Conservation (phyloP, 53 echinoderm and acorn worm genomes). For the Temnopleurus reevesii region DNA sequence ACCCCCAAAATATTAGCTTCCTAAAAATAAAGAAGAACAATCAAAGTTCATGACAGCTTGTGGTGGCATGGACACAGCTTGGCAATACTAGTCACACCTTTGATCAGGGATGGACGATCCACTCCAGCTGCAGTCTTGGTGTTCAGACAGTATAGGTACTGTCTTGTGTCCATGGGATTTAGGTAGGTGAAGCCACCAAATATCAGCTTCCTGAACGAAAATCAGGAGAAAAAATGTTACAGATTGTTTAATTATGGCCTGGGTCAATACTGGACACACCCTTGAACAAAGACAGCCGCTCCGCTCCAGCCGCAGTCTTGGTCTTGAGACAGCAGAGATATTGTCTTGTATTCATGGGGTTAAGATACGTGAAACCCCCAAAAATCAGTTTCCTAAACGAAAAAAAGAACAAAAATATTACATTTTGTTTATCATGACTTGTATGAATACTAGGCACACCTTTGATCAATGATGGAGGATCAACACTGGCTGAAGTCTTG, state of each 20-base stretch:
- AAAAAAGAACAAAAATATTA: background rate
- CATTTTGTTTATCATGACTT: background rate
- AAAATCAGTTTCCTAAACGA: slow-evolving; percentile 72
- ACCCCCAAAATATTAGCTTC: too few species aligned
- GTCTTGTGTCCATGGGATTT: slow-evolving; percentile 88
- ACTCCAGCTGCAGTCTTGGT: slow-evolving; percentile 49
- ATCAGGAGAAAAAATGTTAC: background rate
- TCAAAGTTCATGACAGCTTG: too few species aligned
- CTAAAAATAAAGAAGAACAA: too few species aligned
- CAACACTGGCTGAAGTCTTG: too few species aligned
- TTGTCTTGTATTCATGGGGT: slow-evolving; percentile 88
- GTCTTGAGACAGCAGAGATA: slow-evolving; percentile 85
- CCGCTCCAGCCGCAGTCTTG: background rate
- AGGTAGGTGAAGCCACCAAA: slow-evolving; percentile 87
- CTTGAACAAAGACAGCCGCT: background rate
- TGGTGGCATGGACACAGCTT: slow-evolving; percentile 80
- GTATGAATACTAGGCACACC: slow-evolving; percentile 94
- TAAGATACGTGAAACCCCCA: slow-evolving; percentile 83
- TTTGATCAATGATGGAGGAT: slow-evolving; percentile 74
- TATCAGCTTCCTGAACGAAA: slow-evolving; percentile 65
- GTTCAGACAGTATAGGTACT: slow-evolving; percentile 84
- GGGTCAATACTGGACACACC: too few species aligned
- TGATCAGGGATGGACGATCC: slow-evolving; percentile 79
- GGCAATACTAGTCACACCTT: slow-evolving; percentile 97
- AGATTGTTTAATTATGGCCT: background rate